These are phyloP conservation scores for Ptilonorhynchus violaceus DNA, from an alignment of 2,113 vertebrate genomes.

Conservation along the genomic window DNA sequence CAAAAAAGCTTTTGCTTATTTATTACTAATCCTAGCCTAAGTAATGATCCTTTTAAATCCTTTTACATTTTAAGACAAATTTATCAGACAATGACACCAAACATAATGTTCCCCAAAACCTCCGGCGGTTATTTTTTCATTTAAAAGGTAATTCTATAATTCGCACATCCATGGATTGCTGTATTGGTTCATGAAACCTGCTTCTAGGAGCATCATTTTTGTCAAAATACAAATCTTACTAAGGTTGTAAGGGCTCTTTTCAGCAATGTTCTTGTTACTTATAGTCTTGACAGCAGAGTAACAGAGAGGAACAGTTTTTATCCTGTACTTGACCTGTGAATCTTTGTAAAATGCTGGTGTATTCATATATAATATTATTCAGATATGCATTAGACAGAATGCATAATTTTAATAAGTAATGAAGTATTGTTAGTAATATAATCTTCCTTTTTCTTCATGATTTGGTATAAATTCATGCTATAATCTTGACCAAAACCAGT, in stretches of 20 bases:
- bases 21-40: slow-evolving; percentile 69
- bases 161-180: not conserved
- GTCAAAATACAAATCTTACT: slow-evolving; percentile 39
- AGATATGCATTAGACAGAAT: not conserved
- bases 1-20: slow-evolving; percentile 62
- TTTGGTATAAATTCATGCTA: not conserved
- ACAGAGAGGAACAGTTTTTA: not conserved
- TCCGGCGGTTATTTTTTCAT: slow-evolving; percentile 40
- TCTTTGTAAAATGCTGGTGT: not conserved
- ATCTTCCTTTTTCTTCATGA: not conserved
- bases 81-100: slow-evolving; percentile 48
- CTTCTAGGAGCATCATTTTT: slow-evolving; percentile 33
- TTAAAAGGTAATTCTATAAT: slow-evolving; percentile 56
- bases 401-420: not conserved
- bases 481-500: slow-evolving; percentile 1
- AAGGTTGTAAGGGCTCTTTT: slow-evolving; percentile 10
- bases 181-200: slow-evolving; percentile 39
- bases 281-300: slow-evolving; percentile 16
- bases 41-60: slow-evolving; percentile 59
- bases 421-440: not conserved
- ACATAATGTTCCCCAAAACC: not conserved
- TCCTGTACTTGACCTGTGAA: not conserved
- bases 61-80: slow-evolving; percentile 65
- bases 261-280: not conserved
- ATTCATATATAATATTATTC: not conserved